A percentile compares a stretch with the other conserved stretches of the same genome.
These are phyloP conservation scores for Columba janthina DNA, from an alignment of 2,113 vertebrate genomes.

Conservation along the genomic window DNA sequence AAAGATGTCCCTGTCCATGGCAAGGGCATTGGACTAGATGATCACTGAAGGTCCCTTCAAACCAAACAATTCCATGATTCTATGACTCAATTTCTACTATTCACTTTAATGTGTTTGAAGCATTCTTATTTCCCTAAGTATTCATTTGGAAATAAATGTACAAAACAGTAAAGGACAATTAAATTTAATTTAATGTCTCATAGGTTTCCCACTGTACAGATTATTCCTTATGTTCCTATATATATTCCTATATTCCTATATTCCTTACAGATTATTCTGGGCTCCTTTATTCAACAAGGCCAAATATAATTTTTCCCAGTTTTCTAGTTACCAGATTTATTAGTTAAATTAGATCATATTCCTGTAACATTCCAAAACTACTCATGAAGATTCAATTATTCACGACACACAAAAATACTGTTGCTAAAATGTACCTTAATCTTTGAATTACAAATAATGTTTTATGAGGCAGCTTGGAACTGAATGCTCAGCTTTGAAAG, in stretches of 20 bases:
- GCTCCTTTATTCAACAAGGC: neutral
- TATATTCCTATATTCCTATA: too few relatives aligned
- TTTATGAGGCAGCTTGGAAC: neutral
- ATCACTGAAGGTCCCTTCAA: neutral
- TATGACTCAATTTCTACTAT: neutral
- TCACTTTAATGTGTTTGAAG: neutral
- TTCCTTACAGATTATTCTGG: neutral
- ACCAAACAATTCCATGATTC: neutral
- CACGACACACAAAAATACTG: neutral
- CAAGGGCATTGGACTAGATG: neutral
- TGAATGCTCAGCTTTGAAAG: neutral
- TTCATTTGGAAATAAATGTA: neutral
- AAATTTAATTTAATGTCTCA: neutral
- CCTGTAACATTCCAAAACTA: neutral
- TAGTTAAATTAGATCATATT: neutral
- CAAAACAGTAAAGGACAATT: neutral
- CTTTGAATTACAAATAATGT: neutral
- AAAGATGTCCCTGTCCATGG: neutral
- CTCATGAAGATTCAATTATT: neutral
- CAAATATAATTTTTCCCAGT: neutral
- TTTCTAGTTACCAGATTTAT: neutral
- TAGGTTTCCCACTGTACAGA: neutral
- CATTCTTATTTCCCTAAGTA: neutral
- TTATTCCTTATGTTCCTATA: neutral
- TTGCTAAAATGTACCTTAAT: neutral